Conservation (phyloP, 2,113 vertebrate species). For the Leuciscus idus region DNA sequence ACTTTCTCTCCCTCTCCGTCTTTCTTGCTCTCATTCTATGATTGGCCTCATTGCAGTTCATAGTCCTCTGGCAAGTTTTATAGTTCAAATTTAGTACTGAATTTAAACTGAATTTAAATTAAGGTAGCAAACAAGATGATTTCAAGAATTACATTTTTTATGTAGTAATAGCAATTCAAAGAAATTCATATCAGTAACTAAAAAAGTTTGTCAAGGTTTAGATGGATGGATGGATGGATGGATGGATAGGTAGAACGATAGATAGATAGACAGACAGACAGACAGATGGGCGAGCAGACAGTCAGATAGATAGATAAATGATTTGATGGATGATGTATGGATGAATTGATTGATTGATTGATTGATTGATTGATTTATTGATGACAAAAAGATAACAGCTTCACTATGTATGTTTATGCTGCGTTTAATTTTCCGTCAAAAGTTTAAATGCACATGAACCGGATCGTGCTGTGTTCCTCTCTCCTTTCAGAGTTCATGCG, state of each 20-base stretch:
- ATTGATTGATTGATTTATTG: too few species aligned
- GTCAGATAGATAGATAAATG: background rate
- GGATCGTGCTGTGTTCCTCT: background rate
- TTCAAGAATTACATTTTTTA: too few species aligned
- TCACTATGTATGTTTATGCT: background rate
- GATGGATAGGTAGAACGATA: background rate
- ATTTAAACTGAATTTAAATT: background rate
- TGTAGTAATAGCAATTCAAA: background rate
- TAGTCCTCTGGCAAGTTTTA: background rate
- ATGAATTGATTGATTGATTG: background rate
- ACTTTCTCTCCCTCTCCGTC: background rate
- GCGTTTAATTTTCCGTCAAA: background rate
- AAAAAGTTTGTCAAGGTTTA: background rate
- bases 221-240: too few species aligned
- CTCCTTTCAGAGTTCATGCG: background rate
- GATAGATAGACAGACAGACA: fast-evolving
- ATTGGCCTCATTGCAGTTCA: background rate
- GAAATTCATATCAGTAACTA: background rate
- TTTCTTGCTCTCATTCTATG: background rate
- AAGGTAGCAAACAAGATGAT: background rate
- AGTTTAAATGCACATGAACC: background rate
- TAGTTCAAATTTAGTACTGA: background rate
- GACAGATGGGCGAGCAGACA: fast-evolving
- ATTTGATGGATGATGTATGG: background rate
- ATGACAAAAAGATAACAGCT: background rate